These are phyloP conservation scores for Lophius americanus DNA, from an alignment of 2,797 vertebrate species.

Conservation along the genomic window DNA sequence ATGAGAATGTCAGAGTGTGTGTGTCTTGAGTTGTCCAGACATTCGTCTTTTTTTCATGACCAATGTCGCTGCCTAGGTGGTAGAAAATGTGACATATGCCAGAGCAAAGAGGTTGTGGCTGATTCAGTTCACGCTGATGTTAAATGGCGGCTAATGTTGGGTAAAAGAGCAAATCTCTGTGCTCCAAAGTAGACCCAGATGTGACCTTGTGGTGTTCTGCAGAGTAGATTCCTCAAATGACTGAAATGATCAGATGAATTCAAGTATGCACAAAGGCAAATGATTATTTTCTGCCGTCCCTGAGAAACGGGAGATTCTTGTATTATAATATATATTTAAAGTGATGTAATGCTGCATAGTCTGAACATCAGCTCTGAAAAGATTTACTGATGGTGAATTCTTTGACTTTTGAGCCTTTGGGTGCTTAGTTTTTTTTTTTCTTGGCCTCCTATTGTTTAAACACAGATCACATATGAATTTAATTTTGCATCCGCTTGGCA, in stretches of 20 bases:
- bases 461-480: slow-evolving; percentile 63
- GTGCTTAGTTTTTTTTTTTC: slow-evolving; percentile 4
- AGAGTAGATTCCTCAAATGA: slow-evolving; percentile 37
- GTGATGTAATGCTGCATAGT: slow-evolving; percentile 15
- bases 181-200: slow-evolving; percentile 39
- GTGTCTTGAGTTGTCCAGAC: slow-evolving; percentile 34
- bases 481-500: slow-evolving; percentile 62
- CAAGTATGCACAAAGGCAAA: neutral
- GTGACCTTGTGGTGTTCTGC: slow-evolving; percentile 27
- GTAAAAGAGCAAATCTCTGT: slow-evolving; percentile 3
- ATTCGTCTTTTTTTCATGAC: slow-evolving; percentile 25
- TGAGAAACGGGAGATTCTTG: slow-evolving; percentile 2
- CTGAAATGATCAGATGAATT: slow-evolving; percentile 10
- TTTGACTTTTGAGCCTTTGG: slow-evolving; percentile 26
- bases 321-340: neutral
- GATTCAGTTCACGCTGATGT: slow-evolving; percentile 57
- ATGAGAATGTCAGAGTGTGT: slow-evolving; percentile 12
- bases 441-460: slow-evolving; percentile 23
- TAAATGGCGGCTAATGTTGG: slow-evolving; percentile 57
- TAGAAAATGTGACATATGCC: slow-evolving; percentile 60
- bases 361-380: slow-evolving; percentile 8
- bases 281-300: neutral
- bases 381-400: slow-evolving; percentile 19
- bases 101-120: slow-evolving; percentile 65
- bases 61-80: slow-evolving; percentile 46